These are phyloP conservation scores for Sphaerophoria rueppellii DNA, from an alignment of 2,888 invertebrate genomes.

Conservation along the genomic window DNA sequence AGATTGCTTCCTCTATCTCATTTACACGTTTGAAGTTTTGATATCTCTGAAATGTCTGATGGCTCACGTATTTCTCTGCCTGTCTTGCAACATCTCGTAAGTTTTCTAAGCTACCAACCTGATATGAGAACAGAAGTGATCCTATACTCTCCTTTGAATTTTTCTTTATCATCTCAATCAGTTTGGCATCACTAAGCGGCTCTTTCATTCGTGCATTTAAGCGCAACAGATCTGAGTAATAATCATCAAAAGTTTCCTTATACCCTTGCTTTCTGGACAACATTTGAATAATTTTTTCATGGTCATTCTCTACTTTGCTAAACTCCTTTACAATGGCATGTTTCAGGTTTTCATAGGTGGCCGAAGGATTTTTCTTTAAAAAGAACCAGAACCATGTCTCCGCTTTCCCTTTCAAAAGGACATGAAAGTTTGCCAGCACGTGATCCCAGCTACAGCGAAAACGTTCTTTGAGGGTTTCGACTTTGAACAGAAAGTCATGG, in stretches of 20 bases:
- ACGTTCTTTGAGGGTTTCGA: conserved; percentile 9
- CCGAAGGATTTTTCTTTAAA: neutral
- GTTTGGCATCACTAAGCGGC: conserved; percentile 2
- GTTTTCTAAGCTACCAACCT: neutral
- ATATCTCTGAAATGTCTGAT: neutral
- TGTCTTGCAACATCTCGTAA: conserved; percentile 1
- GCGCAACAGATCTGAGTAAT: conserved; percentile 2
- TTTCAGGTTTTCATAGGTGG: neutral
- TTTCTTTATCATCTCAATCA: conserved; percentile 12
- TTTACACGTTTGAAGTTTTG: neutral
- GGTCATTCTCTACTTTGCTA: conserved; percentile 5
- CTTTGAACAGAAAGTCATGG: conserved; percentile 21
- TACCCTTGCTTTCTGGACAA: neutral
- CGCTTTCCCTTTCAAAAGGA: conserved; percentile 17
- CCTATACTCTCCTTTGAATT: conserved; percentile 11
- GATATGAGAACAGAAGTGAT: neutral
- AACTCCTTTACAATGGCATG: neutral
- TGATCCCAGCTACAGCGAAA: conserved; percentile 1
- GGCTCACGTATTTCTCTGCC: neutral
- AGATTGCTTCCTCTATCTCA: neutral
- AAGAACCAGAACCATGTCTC: conserved; percentile 15
- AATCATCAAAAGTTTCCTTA: conserved; percentile 30
- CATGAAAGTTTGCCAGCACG: conserved; percentile 13
- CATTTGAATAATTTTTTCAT: neutral
- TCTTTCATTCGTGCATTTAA: conserved; percentile 11